A percentile compares a stretch with the other conserved stretches of the same genome.
These are phyloP conservation scores for Liopterus haemorrhoidalis DNA, from an alignment of 2,888 invertebrate species.

Conservation along the genomic window DNA sequence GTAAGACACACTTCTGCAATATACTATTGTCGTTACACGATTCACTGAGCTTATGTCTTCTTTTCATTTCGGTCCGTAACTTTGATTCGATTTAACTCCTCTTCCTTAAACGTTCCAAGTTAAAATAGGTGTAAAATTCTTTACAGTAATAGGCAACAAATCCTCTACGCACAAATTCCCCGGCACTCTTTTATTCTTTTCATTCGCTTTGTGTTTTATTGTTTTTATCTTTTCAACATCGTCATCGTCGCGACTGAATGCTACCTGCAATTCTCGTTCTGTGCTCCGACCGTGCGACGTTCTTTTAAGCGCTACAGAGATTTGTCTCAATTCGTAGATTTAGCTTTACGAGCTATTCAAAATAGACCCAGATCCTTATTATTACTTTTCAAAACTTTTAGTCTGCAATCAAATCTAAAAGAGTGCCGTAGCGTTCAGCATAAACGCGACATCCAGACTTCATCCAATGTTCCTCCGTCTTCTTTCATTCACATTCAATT, in stretches of 20 bases:
- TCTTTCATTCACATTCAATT: constrained; percentile 4
- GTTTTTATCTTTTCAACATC: constrained; percentile 26
- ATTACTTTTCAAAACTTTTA: constrained; percentile 34
- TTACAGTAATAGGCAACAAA: constrained; percentile 42
- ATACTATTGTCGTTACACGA: constrained; percentile 38
- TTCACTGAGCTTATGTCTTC: constrained; percentile 35
- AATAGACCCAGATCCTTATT: constrained; percentile 35
- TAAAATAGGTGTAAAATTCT: constrained; percentile 48
- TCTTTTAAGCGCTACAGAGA: constrained; percentile 26
- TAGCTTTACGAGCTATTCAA: constrained; percentile 43
- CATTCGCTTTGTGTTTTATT: constrained; percentile 26
- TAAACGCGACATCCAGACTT: not conserved
- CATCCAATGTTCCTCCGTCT: not conserved
- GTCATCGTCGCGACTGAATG: constrained; percentile 24
- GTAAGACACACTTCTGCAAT: constrained; percentile 18
- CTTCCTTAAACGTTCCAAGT: constrained; percentile 41
- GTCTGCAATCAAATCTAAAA: constrained; percentile 36
- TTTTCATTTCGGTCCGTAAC: constrained; percentile 29
- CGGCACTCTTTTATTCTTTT: constrained; percentile 28
- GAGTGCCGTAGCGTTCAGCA: constrained; percentile 26
- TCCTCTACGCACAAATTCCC: constrained; percentile 34
- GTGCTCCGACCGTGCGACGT: constrained; percentile 19
- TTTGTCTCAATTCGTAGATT: constrained; percentile 27
- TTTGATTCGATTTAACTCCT: constrained; percentile 38
- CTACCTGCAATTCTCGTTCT: constrained; percentile 10